Conservation (phyloP, 2,113 vertebrate species). For the Monopterus albus region DNA sequence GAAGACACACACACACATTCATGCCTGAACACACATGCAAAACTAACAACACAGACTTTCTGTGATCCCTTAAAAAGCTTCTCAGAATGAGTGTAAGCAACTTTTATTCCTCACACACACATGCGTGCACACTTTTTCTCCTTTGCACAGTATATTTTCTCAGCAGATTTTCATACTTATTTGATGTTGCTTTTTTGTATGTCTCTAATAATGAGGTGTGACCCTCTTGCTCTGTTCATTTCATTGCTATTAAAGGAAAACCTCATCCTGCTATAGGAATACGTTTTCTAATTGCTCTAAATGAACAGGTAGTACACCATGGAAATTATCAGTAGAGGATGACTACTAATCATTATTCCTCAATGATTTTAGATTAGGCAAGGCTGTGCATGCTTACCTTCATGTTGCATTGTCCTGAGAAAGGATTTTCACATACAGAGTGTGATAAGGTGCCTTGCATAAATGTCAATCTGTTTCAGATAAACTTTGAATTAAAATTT, state of each 20-base stretch:
- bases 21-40: constrained; percentile 43
- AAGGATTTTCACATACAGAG: not conserved
- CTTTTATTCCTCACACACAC: constrained; percentile 32
- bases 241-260: constrained; percentile 63
- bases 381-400: not conserved
- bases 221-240: constrained; percentile 75
- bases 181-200: constrained; percentile 67
- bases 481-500: not conserved
- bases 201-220: constrained; percentile 59
- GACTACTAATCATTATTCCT: constrained; percentile 13
- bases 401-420: not conserved
- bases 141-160: constrained; percentile 59
- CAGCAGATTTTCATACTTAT: constrained; percentile 67
- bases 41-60: constrained; percentile 55
- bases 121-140: constrained; percentile 11
- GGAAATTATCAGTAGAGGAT: constrained; percentile 31
- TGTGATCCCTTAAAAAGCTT: constrained; percentile 60
- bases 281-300: constrained; percentile 54
- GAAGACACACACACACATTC: constrained; percentile 22
- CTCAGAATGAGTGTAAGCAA: constrained; percentile 53
- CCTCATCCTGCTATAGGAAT: constrained; percentile 35
- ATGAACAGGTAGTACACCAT: constrained; percentile 11
- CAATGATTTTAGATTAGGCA: constrained; percentile 5
- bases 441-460: not conserved
- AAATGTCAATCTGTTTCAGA: not conserved